phyloP scores from a whole-genome alignment of 2,797 vertebrate genomes.

The Onychomys leucogaster region DNA sequence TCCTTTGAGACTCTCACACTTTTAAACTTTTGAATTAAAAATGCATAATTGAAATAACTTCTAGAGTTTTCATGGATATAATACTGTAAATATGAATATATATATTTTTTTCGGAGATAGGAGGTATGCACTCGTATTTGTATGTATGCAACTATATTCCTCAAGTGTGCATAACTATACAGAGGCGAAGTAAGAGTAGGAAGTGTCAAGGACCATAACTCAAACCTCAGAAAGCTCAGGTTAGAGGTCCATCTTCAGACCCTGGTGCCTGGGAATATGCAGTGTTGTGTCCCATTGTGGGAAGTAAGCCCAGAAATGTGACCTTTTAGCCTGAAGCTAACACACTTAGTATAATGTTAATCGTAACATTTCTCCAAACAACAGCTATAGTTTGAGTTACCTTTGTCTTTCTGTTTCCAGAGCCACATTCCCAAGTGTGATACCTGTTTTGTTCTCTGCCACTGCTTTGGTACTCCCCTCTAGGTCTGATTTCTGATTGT shows the following conservation, averaged over 20 bases:
- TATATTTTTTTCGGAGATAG: too few species aligned
- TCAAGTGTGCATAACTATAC: neutral
- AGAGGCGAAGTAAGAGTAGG: too few species aligned
- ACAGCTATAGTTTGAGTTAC: neutral
- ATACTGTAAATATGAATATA: neutral
- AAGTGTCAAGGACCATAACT: neutral
- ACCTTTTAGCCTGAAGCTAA: neutral
- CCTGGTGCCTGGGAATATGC: neutral
- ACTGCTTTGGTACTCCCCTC: neutral
- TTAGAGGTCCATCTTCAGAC: neutral
- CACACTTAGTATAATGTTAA: neutral
- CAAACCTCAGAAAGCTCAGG: neutral
- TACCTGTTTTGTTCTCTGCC: neutral
- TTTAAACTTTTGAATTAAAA: neutral
- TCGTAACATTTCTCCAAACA: neutral
- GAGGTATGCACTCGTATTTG: neutral
- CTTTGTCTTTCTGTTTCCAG: neutral
- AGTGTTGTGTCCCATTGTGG: neutral
- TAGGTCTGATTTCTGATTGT: slow-evolving; percentile 42
- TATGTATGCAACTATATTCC: neutral
- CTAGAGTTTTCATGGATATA: neutral
- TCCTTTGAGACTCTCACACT: neutral
- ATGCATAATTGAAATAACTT: neutral
- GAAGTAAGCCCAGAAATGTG: neutral
- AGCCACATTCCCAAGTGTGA: neutral